Evolutionary conservation across 2,113 vertebrate species (phyloP).

Genomic region (Balaenoptera acutorostrata): DNA sequence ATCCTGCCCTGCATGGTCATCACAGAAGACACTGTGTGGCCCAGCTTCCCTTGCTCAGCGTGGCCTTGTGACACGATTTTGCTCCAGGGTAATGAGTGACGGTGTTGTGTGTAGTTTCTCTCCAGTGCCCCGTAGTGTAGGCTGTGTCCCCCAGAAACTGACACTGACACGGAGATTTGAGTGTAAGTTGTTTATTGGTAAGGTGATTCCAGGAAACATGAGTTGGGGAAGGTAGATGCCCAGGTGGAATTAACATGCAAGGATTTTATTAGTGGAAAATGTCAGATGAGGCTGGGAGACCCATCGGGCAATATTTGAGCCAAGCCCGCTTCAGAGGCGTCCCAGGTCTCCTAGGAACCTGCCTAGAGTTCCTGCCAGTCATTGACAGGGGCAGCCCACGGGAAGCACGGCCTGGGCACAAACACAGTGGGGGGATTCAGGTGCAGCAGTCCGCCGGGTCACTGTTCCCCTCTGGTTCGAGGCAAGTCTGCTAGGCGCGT

Average conservation of each 20-base stretch:
- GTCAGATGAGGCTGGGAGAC: neutral
- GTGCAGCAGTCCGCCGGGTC: neutral
- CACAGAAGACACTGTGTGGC: rapidly evolving
- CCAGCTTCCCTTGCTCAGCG: neutral
- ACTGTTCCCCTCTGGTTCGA: neutral
- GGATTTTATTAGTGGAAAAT: neutral
- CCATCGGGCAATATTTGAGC: neutral
- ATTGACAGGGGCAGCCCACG: neutral
- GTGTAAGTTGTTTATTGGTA: neutral
- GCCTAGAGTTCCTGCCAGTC: neutral
- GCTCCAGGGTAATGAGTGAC: neutral
- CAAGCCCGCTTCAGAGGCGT: neutral
- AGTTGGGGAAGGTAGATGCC: neutral
- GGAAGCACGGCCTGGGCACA: neutral
- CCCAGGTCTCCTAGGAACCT: neutral
- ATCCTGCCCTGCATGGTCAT: rapidly evolving
- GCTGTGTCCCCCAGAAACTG: neutral
- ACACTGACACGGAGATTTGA: neutral
- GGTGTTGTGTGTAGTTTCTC: neutral
- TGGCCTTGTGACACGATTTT: neutral
- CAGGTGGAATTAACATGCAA: neutral
- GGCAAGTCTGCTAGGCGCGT: neutral
- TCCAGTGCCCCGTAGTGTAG: neutral
- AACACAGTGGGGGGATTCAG: neutral
- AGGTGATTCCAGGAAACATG: neutral